These are phyloP conservation scores for Meleagris gallopavo DNA, from an alignment of 2,113 vertebrate genomes.

Conservation along the genomic window DNA sequence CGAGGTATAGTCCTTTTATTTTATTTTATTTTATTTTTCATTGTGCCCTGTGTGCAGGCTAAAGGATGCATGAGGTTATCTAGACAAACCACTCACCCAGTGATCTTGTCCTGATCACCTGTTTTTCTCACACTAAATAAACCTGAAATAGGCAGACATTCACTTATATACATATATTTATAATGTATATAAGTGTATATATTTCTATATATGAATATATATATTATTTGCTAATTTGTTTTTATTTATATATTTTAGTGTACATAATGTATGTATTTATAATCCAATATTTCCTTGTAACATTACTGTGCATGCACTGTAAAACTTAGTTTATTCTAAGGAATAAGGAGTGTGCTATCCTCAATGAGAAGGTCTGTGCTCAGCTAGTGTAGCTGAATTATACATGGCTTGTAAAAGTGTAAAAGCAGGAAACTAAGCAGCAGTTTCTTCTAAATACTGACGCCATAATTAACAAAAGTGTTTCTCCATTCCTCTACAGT, in stretches of 20 bases:
- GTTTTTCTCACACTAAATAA: not conserved
- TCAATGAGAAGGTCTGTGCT: not conserved
- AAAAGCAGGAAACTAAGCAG: not conserved
- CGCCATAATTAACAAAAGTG: not conserved
- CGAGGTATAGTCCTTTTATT: not conserved
- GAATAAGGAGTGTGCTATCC: not conserved
- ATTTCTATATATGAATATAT: no score
- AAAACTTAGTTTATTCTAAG: not conserved
- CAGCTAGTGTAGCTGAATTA: not conserved
- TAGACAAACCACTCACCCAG: not conserved
- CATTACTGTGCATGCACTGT: not conserved
- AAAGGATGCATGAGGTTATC: not conserved
- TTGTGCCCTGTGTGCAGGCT: not conserved
- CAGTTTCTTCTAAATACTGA: not conserved
- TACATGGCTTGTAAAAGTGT: not conserved
- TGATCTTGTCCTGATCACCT: not conserved
- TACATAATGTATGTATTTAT: no score
- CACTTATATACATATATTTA: not conserved
- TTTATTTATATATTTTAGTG: no score
- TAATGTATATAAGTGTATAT: no score
- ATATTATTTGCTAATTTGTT: no score
- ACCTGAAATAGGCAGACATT: not conserved
- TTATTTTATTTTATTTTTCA: no score
- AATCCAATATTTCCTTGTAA: not conserved
- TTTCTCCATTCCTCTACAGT: not conserved